Conservation (phyloP, 2,113 vertebrate species). For the Candoia aspera region DNA sequence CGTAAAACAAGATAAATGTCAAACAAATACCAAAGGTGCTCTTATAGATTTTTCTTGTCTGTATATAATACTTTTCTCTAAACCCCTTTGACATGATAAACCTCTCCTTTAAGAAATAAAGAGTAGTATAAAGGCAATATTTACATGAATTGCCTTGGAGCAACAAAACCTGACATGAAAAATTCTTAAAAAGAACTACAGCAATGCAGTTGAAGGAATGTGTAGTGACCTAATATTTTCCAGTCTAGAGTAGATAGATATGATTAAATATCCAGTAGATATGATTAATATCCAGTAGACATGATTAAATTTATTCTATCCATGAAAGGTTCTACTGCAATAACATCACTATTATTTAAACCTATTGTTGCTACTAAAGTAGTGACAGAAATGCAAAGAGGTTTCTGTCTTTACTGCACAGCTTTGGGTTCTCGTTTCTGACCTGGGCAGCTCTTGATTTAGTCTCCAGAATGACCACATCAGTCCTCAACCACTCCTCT, state of each 20-base stretch:
- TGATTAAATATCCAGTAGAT: background rate
- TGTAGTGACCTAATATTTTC: background rate
- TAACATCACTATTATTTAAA: background rate
- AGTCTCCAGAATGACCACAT: background rate
- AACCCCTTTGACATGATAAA: background rate
- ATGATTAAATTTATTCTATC: background rate
- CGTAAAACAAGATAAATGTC: conserved; percentile 1
- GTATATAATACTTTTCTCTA: background rate
- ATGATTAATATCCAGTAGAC: background rate
- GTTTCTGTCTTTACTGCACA: background rate
- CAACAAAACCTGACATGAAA: background rate
- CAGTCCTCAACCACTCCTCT: background rate
- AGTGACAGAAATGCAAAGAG: background rate
- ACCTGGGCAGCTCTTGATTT: background rate
- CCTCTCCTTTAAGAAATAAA: background rate
- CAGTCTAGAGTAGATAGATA: background rate
- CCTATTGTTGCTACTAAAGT: background rate
- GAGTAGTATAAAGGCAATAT: background rate
- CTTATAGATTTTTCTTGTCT: background rate
- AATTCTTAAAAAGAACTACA: background rate
- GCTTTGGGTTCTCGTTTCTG: background rate
- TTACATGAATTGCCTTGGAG: background rate
- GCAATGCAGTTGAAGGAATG: background rate
- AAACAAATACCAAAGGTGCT: background rate
- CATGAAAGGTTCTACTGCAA: background rate